Percentiles rank a stretch among this genome's conserved stretches.
These are phyloP conservation scores for Morone saxatilis DNA, from an alignment of 2,113 vertebrate species.

Conservation along the genomic window DNA sequence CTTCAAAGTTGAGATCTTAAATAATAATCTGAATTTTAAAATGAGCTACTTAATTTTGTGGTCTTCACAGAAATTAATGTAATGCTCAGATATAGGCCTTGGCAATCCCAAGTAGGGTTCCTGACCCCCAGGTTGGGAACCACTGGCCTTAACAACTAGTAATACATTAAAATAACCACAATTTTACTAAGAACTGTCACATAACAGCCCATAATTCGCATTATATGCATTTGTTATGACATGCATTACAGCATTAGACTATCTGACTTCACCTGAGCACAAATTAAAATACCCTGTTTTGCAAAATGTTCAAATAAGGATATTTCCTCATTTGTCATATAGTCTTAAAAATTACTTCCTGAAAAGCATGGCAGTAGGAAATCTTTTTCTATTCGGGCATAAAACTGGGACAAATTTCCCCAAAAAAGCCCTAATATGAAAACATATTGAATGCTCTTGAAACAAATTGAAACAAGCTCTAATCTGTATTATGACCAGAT, in stretches of 20 bases:
- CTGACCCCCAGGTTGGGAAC: too few relatives aligned
- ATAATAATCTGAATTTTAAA: too few relatives aligned
- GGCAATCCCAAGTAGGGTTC: too few relatives aligned
- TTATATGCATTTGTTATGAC: neutral
- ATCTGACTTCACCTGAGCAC: neutral
- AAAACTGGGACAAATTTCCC: too few relatives aligned
- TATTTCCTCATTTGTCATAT: neutral
- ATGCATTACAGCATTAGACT: neutral
- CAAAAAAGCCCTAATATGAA: too few relatives aligned
- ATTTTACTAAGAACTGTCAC: neutral
- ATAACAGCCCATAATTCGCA: neutral
- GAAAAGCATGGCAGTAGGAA: neutral
- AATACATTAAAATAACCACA: neutral
- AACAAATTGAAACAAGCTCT: constrained; percentile 20
- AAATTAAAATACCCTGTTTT: neutral
- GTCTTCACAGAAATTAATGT: too few relatives aligned
- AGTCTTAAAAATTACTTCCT: neutral
- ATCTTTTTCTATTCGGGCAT: neutral
- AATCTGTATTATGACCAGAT: constrained; percentile 48
- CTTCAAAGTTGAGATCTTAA: too few relatives aligned
- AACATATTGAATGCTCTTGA: neutral
- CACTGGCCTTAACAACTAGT: neutral
- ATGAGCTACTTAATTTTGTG: too few relatives aligned
- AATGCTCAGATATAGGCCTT: too few relatives aligned
- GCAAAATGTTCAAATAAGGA: neutral